These are phyloP conservation scores for Drosophila macrothrix DNA, from an alignment of 2,888 invertebrate genomes.

Conservation along the genomic window DNA sequence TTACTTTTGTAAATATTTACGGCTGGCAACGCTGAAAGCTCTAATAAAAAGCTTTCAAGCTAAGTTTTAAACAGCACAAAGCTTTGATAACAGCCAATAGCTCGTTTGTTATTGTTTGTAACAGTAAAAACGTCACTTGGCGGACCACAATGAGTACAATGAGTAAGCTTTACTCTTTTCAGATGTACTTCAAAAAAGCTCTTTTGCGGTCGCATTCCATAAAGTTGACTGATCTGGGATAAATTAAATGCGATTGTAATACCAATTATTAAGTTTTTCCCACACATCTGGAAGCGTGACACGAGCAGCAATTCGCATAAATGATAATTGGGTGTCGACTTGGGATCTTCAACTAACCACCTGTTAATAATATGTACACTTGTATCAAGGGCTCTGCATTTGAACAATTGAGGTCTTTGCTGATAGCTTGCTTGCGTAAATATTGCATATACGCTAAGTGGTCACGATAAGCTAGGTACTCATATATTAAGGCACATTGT, in stretches of 20 bases:
- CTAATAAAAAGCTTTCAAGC: constrained; percentile 12
- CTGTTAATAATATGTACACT: constrained; percentile 23
- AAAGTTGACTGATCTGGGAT: constrained; percentile 51
- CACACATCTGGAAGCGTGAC: constrained; percentile 40
- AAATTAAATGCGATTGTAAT: constrained; percentile 31
- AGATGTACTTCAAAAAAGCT: constrained; percentile 5
- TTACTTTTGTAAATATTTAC: not conserved
- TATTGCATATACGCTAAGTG: constrained; percentile 48
- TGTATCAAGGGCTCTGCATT: constrained; percentile 30
- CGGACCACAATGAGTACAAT: not conserved
- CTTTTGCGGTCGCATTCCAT: constrained; percentile 14
- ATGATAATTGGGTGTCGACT: constrained; percentile 19
- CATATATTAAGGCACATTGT: constrained; percentile 19
- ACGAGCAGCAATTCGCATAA: constrained; percentile 33
- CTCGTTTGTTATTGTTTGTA: constrained; percentile 35
- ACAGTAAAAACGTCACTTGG: constrained; percentile 10
- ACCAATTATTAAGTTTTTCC: constrained; percentile 42
- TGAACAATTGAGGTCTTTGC: constrained; percentile 22
- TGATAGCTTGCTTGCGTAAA: constrained; percentile 30
- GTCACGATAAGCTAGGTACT: constrained; percentile 40
- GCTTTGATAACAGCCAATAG: constrained; percentile 25
- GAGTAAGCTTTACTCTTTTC: constrained; percentile 12
- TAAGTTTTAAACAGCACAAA: constrained; percentile 24
- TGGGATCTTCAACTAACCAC: not conserved
- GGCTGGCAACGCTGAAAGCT: constrained; percentile 39